Evolutionary conservation across 30 jellyfish, hydroid and myxozoan genomes (phyloP), one percentile per base, ranked within the genome.

Genomic region (Cassiopea xamachana): DNA sequence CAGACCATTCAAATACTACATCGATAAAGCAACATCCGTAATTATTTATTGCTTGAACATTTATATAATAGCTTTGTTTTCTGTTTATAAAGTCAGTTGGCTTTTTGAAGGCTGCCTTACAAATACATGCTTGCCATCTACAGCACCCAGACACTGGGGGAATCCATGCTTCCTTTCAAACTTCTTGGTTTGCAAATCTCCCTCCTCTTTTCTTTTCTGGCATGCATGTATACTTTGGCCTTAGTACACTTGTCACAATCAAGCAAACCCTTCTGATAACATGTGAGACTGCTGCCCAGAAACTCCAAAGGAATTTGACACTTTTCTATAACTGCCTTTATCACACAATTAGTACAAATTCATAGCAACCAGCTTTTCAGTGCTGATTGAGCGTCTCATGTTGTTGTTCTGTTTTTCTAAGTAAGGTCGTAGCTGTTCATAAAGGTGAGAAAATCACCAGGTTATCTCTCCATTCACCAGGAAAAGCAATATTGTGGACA

Each of bases 1-100:
- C 92, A 2, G 87, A 92, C 96, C 87, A 80, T 50, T 80, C 68
- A 8, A 89, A 51, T 7, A 80, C 96, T 49, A 73, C 96, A 79
- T 79, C 92, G 39, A 87, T 60, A 67, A 87, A 84, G 64, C 87
- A 61, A 58, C 70, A 46, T 50, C 76, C 19, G 47, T 69, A 84
- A 55, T 84, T 86, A 84, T 86, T n/a, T 44, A 46, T 46, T 44
- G 92, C 76, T 46, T 68, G 77, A 72, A 69, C 76, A 50, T 84
- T 70, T 10, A 69, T 44, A 62, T 77, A 84, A 72, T 84, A 84
- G 48, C 76, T 69, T 47, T 50, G 1, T 70, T 84, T 84, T 69
- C 84, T 69, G 60, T 84, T 84, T 14, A 69, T 14, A 43, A 69
- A 60, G 59, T 84, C 92, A 27, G 78, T 71, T 1, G 46, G 81